These are phyloP conservation scores for Terrapene triunguis DNA, from an alignment of 2,113 vertebrate genomes.

Conservation along the genomic window DNA sequence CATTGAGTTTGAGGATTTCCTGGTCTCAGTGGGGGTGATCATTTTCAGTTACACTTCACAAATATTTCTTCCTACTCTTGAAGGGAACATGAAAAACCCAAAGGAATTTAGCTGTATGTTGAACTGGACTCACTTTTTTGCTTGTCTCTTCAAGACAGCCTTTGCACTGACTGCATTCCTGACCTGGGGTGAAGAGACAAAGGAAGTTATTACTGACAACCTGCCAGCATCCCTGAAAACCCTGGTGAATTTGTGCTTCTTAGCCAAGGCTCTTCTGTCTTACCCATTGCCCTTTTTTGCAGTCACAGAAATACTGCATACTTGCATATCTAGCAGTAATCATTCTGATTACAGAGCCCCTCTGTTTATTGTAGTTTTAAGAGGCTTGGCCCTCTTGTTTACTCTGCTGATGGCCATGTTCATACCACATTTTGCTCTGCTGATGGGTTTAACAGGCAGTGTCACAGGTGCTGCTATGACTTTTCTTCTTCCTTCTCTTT, in stretches of 20 bases:
- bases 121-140: constrained; percentile 83
- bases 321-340: constrained; percentile 63
- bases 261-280: constrained; percentile 84
- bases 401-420: constrained; percentile 82
- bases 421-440: constrained; percentile 82
- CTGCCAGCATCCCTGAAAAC: constrained; percentile 81
- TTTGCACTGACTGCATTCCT: constrained; percentile 83
- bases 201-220: constrained; percentile 86
- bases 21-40: constrained; percentile 84
- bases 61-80: constrained; percentile 86
- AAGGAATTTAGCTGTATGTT: constrained; percentile 80
- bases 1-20: constrained; percentile 83
- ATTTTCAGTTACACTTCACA: constrained; percentile 91
- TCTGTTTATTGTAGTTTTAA: constrained; percentile 62
- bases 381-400: constrained; percentile 78
- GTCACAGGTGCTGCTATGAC: constrained; percentile 83
- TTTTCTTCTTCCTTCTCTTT: constrained; percentile 85
- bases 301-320: constrained; percentile 80
- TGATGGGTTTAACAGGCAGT: constrained; percentile 87
- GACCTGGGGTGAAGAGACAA: constrained; percentile 84
- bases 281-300: constrained; percentile 87
- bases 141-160: constrained; percentile 83
- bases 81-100: constrained; percentile 84
- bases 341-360: neutral
- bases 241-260: constrained; percentile 83